Percentiles rank a stretch among this genome's conserved stretches.
Conservation (phyloP, 2,797 vertebrate genomes). For the Buphagus erythrorhynchus region DNA sequence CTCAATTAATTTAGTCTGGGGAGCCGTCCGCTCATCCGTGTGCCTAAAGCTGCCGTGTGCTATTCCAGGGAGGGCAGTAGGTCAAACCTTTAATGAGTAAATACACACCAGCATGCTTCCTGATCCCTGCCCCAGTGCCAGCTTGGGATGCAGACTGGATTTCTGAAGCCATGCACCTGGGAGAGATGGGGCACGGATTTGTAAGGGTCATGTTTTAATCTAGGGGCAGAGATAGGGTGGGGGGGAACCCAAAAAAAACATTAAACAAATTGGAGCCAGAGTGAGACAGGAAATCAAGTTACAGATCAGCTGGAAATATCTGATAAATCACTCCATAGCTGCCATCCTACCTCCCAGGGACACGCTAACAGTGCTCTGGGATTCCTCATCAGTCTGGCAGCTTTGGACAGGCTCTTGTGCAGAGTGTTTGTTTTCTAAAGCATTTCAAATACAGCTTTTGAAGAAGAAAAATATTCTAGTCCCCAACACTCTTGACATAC, state of each 20-base stretch:
- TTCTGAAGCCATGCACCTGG: background rate
- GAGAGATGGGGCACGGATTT: background rate
- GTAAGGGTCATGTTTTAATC: background rate
- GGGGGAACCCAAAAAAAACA: fast-evolving
- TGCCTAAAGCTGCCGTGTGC: background rate
- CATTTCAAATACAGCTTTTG: background rate
- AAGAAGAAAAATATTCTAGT: background rate
- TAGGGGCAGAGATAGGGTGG: background rate
- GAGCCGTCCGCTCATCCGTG: background rate
- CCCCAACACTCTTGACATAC: background rate
- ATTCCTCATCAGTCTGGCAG: background rate
- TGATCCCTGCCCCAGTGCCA: background rate
- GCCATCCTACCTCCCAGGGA: background rate
- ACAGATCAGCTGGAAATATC: background rate
- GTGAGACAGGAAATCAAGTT: background rate
- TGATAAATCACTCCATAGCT: background rate
- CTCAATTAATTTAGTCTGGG: conserved; percentile 30
- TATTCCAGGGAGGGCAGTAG: background rate
- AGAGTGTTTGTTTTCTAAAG: background rate
- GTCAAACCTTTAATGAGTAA: background rate
- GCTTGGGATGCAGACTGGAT: fast-evolving
- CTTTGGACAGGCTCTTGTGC: background rate
- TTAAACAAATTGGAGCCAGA: background rate
- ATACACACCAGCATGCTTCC: fast-evolving
- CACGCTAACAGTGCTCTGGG: background rate